A percentile compares a stretch with the other conserved stretches of the same genome.
Evolutionary conservation across 1,140 invertebrate species (phyloP).

Genomic region (Drosophila athabasca): DNA sequence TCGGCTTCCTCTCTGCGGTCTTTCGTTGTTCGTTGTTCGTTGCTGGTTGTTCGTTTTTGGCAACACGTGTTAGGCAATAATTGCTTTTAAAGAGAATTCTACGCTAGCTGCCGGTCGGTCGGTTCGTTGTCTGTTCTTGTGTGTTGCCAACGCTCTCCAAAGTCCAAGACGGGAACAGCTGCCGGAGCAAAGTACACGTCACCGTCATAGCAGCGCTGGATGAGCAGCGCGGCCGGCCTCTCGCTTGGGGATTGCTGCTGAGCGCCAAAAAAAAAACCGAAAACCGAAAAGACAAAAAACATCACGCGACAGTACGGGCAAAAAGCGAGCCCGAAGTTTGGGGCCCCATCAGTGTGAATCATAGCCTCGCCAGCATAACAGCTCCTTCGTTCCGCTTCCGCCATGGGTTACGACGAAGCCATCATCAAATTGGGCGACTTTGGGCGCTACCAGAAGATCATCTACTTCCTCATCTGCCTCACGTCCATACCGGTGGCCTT

Average conservation of each 20-base stretch:
- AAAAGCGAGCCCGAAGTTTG: neutral
- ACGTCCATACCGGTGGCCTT: constrained; percentile 90
- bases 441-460: constrained; percentile 89
- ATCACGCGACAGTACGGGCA: constrained; percentile 33
- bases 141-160: neutral
- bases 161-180: neutral
- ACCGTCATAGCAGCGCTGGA: constrained; percentile 14
- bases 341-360: constrained; percentile 4
- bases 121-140: no score
- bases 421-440: constrained; percentile 89
- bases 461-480: constrained; percentile 89
- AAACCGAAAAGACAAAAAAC: neutral
- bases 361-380: no score
- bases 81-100: constrained; percentile 30
- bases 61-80: constrained; percentile 54
- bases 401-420: constrained; percentile 90
- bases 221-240: neutral
- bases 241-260: constrained; percentile 1
- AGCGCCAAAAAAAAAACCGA: neutral
- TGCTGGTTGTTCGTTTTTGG: constrained; percentile 17
- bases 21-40: neutral
- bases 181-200: constrained; percentile 58
- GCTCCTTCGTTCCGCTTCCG: neutral
- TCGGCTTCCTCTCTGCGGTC: neutral
- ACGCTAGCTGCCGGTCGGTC: neutral